A percentile compares a stretch with the other conserved stretches of the same genome.
phyloP scores from a whole-genome alignment of 2,797 vertebrate genomes.

The Poeciliopsis paucimaculata region DNA sequence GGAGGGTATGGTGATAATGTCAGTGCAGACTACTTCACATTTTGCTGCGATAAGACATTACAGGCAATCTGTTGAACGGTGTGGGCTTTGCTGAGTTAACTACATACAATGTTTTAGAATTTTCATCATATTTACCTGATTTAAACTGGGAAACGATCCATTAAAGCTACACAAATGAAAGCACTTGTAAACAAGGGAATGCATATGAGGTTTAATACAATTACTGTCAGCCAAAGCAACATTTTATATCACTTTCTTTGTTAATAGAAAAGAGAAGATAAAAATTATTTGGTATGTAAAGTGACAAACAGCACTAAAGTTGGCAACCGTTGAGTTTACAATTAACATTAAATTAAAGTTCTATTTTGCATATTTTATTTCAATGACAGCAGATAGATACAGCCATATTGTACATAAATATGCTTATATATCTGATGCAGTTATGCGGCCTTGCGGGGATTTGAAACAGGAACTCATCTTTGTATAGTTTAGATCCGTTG shows the following conservation, averaged over 20 bases:
- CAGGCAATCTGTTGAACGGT: neutral
- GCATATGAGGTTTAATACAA: neutral
- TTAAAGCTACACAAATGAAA: neutral
- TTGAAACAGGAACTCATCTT: conserved; percentile 72
- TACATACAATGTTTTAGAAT: neutral
- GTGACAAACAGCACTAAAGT: neutral
- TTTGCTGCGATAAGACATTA: neutral
- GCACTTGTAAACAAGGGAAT: neutral
- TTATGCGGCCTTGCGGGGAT: conserved; percentile 54
- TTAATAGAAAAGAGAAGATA: neutral
- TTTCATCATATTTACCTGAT: neutral
- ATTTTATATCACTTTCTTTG: neutral
- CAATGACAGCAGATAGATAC: neutral
- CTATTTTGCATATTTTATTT: neutral
- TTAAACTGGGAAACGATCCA: neutral
- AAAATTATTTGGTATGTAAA: neutral
- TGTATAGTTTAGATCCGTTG: conserved; percentile 74
- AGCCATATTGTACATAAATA: neutral
- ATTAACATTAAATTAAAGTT: neutral
- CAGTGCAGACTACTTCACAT: conserved; percentile 34
- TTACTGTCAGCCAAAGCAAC: neutral
- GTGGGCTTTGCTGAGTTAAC: neutral
- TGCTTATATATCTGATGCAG: neutral
- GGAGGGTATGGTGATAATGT: conserved; percentile 44
- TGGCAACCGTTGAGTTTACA: neutral